phyloP scores from a whole-genome alignment of 2,113 vertebrate genomes.

The Strix aluco region DNA sequence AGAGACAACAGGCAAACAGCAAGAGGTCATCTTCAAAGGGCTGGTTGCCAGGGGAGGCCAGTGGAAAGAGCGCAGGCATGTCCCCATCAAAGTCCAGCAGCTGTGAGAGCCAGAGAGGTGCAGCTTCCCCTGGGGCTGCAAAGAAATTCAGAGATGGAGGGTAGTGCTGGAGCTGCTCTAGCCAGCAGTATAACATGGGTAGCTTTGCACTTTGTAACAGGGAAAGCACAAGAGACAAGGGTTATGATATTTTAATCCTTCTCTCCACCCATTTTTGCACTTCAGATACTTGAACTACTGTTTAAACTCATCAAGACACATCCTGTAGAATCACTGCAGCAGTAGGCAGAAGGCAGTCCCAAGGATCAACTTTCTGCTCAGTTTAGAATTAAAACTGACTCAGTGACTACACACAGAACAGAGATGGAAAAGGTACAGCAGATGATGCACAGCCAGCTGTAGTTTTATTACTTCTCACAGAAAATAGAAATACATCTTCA shows the following conservation, averaged over 20 bases:
- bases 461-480: background rate
- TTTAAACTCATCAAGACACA: background rate
- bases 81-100: constrained; percentile 86
- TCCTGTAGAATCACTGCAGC: background rate
- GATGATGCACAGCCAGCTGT: background rate
- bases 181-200: background rate
- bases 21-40: constrained; percentile 87
- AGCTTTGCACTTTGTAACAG: constrained; percentile 4
- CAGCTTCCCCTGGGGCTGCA: constrained; percentile 63
- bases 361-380: background rate
- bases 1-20: constrained; percentile 87
- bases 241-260: background rate
- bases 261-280: background rate
- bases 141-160: constrained; percentile 68
- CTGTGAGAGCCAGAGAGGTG: constrained; percentile 76
- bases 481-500: background rate
- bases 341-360: background rate
- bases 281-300: background rate
- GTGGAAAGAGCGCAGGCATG: constrained; percentile 82
- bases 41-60: constrained; percentile 89
- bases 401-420: background rate
- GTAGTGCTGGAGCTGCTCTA: constrained; percentile 62
- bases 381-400: background rate
- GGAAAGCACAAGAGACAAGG: background rate
- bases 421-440: background rate